Conservation (phyloP, 1,140 invertebrate species). For the Drosophila subobscura region DNA sequence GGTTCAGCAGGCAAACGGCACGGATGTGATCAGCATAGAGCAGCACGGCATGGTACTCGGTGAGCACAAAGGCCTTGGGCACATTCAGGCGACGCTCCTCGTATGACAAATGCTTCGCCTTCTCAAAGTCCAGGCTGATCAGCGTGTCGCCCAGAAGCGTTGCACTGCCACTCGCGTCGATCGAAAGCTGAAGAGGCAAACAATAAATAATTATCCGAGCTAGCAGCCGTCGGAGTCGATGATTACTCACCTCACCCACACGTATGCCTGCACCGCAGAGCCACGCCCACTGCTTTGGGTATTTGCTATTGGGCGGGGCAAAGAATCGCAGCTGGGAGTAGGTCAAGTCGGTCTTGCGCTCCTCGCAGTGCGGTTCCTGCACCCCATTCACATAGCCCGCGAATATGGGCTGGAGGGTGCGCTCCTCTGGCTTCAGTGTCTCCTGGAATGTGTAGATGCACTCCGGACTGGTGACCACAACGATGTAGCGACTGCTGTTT, state of each 20-base stretch:
- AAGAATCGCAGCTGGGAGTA: conserved; percentile 93
- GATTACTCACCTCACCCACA: conserved; percentile 59
- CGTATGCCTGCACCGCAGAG: conserved; percentile 84
- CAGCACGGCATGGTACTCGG: conserved; percentile 95
- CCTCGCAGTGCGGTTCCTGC: conserved; percentile 84
- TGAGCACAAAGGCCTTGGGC: conserved; percentile 92
- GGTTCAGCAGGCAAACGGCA: conserved; percentile 93
- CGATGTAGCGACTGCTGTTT: conserved; percentile 89
- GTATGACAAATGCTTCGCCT: conserved; percentile 61
- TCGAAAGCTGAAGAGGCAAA: conserved; percentile 43
- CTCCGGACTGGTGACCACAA: conserved; percentile 93
- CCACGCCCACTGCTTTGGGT: conserved; percentile 94
- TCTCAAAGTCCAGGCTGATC: conserved; percentile 65
- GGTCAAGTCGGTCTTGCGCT: conserved; percentile 89
- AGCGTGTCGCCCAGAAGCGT: conserved; percentile 61
- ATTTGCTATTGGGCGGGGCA: conserved; percentile 87
- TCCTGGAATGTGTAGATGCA: conserved; percentile 95
- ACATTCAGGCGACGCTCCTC: conserved; percentile 80
- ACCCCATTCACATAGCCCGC: conserved; percentile 88
- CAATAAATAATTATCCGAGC: too few relatives aligned
- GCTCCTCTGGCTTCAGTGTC: conserved; percentile 89
- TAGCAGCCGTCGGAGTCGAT: neutral
- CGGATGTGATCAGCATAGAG: conserved; percentile 93
- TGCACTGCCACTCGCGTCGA: conserved; percentile 30
- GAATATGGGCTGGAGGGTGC: conserved; percentile 89